Evolutionary conservation across 2,113 vertebrate genomes (phyloP).

Genomic region (Syngnathus floridae): DNA sequence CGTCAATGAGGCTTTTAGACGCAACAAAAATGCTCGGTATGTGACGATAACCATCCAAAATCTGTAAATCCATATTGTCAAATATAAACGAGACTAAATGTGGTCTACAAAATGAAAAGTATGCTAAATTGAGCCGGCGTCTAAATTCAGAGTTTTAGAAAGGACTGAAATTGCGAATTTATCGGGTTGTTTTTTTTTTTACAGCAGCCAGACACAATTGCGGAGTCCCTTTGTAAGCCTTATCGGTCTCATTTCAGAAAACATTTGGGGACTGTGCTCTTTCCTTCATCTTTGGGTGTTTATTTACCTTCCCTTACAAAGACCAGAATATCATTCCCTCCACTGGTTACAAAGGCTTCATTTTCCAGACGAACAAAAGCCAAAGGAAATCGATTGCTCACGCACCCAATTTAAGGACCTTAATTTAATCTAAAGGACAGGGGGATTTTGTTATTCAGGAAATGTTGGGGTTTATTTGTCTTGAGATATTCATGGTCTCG

Average conservation of each 20-base stretch:
- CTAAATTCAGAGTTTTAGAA: too few relatives aligned
- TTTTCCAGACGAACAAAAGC: conserved; percentile 34
- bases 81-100: too few relatives aligned
- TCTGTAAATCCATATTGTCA: too few relatives aligned
- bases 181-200: too few relatives aligned
- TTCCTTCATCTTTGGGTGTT: conserved; percentile 13
- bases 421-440: conserved; percentile 55
- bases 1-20: too few relatives aligned
- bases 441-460: conserved; percentile 50
- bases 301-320: conserved; percentile 40
- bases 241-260: conserved; percentile 37
- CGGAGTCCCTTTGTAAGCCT: conserved; percentile 33
- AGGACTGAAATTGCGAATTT: too few relatives aligned
- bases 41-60: too few relatives aligned
- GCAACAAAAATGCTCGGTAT: too few relatives aligned
- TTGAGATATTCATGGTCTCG: conserved; percentile 41
- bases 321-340: conserved; percentile 13
- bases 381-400: conserved; percentile 48
- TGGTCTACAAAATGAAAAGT: too few relatives aligned
- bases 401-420: conserved; percentile 30
- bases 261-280: conserved; percentile 12
- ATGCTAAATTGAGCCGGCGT: too few relatives aligned
- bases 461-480: conserved; percentile 44
- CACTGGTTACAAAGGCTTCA: conserved; percentile 25
- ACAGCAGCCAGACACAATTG: conserved; percentile 27